Percentiles rank a stretch among this genome's conserved stretches.
Evolutionary conservation across 2,888 invertebrate genomes (phyloP).

Genomic region (Parnassius orleans): DNA sequence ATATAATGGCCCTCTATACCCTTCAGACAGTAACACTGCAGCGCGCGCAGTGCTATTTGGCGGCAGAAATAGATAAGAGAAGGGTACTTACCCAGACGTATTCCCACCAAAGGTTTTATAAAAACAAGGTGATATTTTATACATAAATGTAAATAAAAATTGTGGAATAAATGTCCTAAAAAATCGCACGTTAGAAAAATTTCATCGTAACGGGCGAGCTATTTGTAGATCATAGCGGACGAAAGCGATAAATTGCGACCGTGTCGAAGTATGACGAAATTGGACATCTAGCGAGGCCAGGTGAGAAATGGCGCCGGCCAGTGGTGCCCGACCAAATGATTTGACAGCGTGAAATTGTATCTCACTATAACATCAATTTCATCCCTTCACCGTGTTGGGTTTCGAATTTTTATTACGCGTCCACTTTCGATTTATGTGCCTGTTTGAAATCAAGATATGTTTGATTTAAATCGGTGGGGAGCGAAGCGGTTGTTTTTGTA

Average conservation of each 20-base stretch:
- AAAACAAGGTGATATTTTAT: not conserved
- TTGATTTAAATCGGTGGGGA: slow-evolving; percentile 17
- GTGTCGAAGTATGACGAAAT: slow-evolving; percentile 48
- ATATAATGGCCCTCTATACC: too few species aligned
- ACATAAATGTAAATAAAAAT: too few species aligned
- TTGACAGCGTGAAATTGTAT: slow-evolving; percentile 59
- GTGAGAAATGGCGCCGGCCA: slow-evolving; percentile 40
- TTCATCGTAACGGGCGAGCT: not conserved
- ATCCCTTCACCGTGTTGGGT: slow-evolving; percentile 21
- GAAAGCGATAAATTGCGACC: slow-evolving; percentile 29
- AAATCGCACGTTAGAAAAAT: not conserved
- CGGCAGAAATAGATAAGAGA: too few species aligned
- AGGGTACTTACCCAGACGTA: too few species aligned
- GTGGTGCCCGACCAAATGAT: slow-evolving; percentile 30
- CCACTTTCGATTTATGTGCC: slow-evolving; percentile 16
- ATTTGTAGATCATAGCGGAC: slow-evolving; percentile 10
- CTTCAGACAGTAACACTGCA: too few species aligned
- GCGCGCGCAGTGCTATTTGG: too few species aligned
- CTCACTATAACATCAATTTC: slow-evolving; percentile 28
- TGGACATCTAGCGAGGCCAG: slow-evolving; percentile 40
- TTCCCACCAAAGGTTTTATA: too few species aligned
- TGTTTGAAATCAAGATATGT: slow-evolving; percentile 19
- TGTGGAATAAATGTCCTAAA: not conserved
- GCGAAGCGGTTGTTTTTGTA: slow-evolving; percentile 5
- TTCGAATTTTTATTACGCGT: slow-evolving; percentile 22